Evolutionary conservation across 2,113 vertebrate species (phyloP), one percentile per base, ranked within the genome.

Genomic region (Nerophis ophidion): DNA sequence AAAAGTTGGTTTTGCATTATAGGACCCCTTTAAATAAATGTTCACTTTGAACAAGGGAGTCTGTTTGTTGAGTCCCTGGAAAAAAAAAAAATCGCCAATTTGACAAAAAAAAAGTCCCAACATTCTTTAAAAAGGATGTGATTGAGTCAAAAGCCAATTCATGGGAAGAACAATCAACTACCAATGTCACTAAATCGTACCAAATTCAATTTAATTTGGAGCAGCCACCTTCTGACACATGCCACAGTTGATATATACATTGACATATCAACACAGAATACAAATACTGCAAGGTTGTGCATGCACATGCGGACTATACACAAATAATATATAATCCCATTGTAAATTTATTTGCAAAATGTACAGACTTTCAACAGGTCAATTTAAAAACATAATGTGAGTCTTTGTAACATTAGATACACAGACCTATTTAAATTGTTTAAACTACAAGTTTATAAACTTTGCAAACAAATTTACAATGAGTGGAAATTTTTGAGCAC

Each of bases 271-370:
- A 54, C 34, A 57, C 16, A 45, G 34, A 57, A 26, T 9, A 15
- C 36, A 19, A 42, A 9, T 11, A n/a, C 19, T 12, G 35, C 35
- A 55, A 40, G n/a, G 16, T 6, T 17, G 15, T 14, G 2, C 9
- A 84, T 19, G 17, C 11, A 45, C 15, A 58, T 77, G 88, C 74
- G 66, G 60, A 33, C 50, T 75, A 75, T 63, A 85, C 72, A 84
- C 7, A 88, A 17, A 48, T 13, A 10, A 38, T 13, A 44, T 44
- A 44, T 11, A 12, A 44, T 12, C 40, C 40, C 40, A 44, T 44
- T 44, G 40, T 44, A 44, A 44, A 44, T 12, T 44, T 12, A 44
- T 44, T 44, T 8, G 40, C 40, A 44, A 44, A 44, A 44, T 44
- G 9, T 44, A 44, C 40, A 44, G 12, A 44, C 40, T 44, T 12